These are phyloP conservation scores for Mionectes olivaceus DNA, from an alignment of 2,797 vertebrate genomes.

Conservation along the genomic window DNA sequence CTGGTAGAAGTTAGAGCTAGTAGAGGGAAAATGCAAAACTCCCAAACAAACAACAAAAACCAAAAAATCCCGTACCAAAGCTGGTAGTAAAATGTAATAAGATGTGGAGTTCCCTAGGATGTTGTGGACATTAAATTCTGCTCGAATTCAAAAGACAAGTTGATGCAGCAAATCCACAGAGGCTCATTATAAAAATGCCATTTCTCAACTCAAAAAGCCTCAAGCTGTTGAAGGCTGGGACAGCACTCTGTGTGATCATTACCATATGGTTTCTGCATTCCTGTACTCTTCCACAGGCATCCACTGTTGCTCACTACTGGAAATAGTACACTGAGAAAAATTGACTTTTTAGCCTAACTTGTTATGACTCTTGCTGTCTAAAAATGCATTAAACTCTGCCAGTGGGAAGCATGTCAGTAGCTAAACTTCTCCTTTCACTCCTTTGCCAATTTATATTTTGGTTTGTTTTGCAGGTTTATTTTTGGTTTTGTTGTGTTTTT, in stretches of 20 bases:
- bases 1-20: background rate
- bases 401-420: background rate
- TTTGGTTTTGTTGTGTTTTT: background rate
- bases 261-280: background rate
- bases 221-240: background rate
- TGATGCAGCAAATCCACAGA: background rate
- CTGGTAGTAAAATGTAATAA: background rate
- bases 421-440: background rate
- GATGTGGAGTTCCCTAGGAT: background rate
- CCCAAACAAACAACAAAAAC: background rate
- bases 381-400: background rate
- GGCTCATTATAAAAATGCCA: background rate
- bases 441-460: background rate
- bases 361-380: background rate
- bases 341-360: accelerated
- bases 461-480: background rate
- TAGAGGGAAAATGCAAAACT: background rate
- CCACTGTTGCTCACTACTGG: background rate
- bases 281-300: background rate
- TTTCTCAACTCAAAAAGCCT: background rate
- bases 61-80: background rate
- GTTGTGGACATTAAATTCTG: background rate
- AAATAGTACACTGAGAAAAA: background rate
- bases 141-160: background rate
- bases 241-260: background rate